Evolutionary conservation across 2,888 invertebrate genomes (phyloP).

Genomic region (Eupithecia dodoneata): DNA sequence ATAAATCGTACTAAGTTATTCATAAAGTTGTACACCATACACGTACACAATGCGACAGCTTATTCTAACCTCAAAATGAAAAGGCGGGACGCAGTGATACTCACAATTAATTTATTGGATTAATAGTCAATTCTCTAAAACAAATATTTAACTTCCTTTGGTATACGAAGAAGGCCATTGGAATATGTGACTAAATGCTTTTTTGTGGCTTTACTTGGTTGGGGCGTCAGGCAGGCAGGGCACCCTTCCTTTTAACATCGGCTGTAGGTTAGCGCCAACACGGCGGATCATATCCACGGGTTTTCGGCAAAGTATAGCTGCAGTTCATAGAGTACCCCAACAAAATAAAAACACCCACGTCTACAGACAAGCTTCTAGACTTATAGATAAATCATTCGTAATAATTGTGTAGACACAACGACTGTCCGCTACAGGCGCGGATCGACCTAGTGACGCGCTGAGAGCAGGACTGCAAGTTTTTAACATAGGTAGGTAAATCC

Average conservation of each 20-base stretch:
- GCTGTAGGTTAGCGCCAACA: constrained; percentile 25
- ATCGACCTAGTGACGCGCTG: constrained; percentile 8
- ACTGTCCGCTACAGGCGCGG: constrained; percentile 6
- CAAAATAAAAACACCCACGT: constrained; percentile 11
- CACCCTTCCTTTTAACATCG: not conserved
- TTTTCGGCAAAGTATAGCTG: constrained; percentile 16
- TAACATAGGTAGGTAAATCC: constrained; percentile 14
- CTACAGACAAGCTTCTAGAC: constrained; percentile 1
- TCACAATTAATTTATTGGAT: constrained; percentile 73
- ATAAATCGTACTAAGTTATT: constrained; percentile 83
- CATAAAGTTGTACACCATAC: constrained; percentile 74
- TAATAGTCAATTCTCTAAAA: constrained; percentile 66
- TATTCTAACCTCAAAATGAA: constrained; percentile 78
- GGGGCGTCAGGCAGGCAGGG: constrained; percentile 43
- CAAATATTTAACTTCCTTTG: constrained; percentile 62
- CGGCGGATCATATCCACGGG: not conserved
- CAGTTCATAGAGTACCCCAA: constrained; percentile 26
- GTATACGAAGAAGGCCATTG: constrained; percentile 67
- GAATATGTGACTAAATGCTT: constrained; percentile 71
- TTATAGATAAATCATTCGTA: constrained; percentile 16
- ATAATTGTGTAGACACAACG: constrained; percentile 13
- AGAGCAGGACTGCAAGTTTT: not conserved
- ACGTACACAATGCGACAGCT: constrained; percentile 75
- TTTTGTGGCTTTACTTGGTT: constrained; percentile 46
- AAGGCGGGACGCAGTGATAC: constrained; percentile 77